A percentile compares a stretch with the other conserved stretches of the same genome.
phyloP scores from a whole-genome alignment of 2,888 invertebrate species.

The Horisme vitalbata region DNA sequence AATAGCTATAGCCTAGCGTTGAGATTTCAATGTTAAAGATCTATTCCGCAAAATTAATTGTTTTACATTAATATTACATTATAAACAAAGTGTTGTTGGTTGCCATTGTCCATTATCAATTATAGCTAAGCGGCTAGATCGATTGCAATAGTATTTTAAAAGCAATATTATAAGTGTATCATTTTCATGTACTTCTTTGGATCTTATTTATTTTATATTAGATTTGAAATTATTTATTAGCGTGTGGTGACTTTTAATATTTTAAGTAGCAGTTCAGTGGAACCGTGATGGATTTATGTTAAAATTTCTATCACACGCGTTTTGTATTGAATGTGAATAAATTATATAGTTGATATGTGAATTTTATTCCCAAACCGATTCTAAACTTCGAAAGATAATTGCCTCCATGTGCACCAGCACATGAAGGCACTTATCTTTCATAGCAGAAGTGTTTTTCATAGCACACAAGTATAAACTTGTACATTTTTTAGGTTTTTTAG shows the following conservation, averaged over 20 bases:
- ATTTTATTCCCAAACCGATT: conserved; percentile 38
- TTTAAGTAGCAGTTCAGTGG: conserved; percentile 50
- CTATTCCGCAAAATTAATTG: conserved; percentile 39
- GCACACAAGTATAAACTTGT: too few relatives aligned
- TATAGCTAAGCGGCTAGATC: conserved; percentile 42
- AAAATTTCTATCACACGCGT: conserved; percentile 74
- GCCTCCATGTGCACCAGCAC: too few relatives aligned
- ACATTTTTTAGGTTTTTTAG: too few relatives aligned
- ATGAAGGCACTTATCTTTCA: too few relatives aligned
- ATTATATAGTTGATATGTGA: conserved; percentile 72
- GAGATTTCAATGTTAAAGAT: conserved; percentile 43
- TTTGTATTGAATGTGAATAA: conserved; percentile 83
- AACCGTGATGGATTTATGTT: conserved; percentile 70
- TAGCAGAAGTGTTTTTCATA: too few relatives aligned
- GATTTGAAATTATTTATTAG: conserved; percentile 76
- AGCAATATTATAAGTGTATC: conserved; percentile 52
- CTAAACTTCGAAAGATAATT: too few relatives aligned
- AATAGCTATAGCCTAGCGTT: conserved; percentile 55
- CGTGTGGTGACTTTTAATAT: conserved; percentile 79
- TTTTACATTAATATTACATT: conserved; percentile 50
- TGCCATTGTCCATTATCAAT: conserved; percentile 46
- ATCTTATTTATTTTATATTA: conserved; percentile 70
- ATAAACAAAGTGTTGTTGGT: conserved; percentile 41
- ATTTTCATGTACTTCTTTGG: conserved; percentile 48
- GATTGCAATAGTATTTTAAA: conserved; percentile 46